phyloP scores from a whole-genome alignment of 2,888 invertebrate species.

The Liopterus haemorrhoidalis region DNA sequence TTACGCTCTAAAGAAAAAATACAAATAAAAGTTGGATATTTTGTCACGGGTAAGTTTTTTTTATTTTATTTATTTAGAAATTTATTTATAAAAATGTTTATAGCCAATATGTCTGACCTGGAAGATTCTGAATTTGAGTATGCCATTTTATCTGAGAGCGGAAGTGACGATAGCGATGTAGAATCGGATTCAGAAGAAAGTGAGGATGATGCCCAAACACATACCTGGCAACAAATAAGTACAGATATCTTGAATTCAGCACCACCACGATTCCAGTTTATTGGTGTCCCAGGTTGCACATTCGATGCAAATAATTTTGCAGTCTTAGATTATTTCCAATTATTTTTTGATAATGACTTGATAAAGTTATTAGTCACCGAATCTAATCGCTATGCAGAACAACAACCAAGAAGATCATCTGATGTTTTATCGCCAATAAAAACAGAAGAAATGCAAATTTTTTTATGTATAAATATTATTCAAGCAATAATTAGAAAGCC shows the following conservation, averaged over 20 bases:
- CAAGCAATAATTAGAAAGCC: conserved; percentile 22
- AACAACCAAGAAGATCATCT: conserved; percentile 3
- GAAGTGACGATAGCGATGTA: conserved; percentile 13
- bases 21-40: conserved; percentile 4
- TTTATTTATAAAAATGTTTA: conserved; percentile 7
- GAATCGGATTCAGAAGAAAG: conserved; percentile 11
- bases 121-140: conserved; percentile 12
- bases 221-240: conserved; percentile 11
- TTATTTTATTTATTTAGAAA: conserved; percentile 16
- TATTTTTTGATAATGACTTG: conserved; percentile 7
- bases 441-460: conserved; percentile 16
- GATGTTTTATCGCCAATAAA: conserved; percentile 4
- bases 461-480: conserved; percentile 20
- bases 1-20: background rate
- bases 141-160: conserved; percentile 17
- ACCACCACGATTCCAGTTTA: conserved; percentile 7
- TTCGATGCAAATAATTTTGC: conserved; percentile 6
- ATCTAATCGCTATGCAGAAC: conserved; percentile 8
- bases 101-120: conserved; percentile 6
- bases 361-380: conserved; percentile 7
- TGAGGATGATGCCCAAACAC: conserved; percentile 12
- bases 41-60: conserved; percentile 1
- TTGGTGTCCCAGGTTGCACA: conserved; percentile 7
- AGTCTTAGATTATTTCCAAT: conserved; percentile 7
- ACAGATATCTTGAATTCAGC: conserved; percentile 7